Evolutionary conservation across 2,888 invertebrate genomes (phyloP).

Genomic region (Augiades crinisus): DNA sequence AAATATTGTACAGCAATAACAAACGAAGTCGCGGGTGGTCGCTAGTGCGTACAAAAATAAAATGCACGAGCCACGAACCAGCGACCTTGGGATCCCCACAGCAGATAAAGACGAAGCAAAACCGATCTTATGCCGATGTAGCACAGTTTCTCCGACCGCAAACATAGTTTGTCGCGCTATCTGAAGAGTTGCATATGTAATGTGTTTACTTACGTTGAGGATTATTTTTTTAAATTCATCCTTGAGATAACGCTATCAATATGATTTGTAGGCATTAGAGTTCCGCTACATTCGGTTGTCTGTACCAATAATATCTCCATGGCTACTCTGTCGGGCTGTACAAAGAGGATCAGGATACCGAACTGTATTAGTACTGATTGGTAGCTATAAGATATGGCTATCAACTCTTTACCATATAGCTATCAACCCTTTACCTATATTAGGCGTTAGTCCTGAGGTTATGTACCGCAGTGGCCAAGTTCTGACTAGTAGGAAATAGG

Average conservation of each 20-base stretch:
- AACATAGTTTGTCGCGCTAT: constrained; percentile 8
- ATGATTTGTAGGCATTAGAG: constrained; percentile 8
- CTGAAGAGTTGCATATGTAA: constrained; percentile 35
- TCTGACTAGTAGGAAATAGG: too few species aligned
- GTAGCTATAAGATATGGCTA: too few species aligned
- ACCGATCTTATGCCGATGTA: neutral
- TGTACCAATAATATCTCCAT: too few species aligned
- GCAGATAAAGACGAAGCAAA: neutral
- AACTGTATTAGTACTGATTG: too few species aligned
- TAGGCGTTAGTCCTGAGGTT: too few species aligned
- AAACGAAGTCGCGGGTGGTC: neutral
- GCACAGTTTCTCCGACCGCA: neutral
- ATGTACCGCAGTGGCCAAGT: too few species aligned
- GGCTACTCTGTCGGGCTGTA: too few species aligned
- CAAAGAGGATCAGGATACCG: too few species aligned
- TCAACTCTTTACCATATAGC: too few species aligned
- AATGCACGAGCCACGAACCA: constrained; percentile 7
- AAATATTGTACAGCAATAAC: too few species aligned
- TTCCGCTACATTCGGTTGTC: constrained; percentile 3
- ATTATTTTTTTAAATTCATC: constrained; percentile 49
- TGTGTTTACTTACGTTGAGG: constrained; percentile 49
- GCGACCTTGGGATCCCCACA: constrained; percentile 2
- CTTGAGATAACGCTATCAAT: constrained; percentile 53
- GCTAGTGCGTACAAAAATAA: constrained; percentile 9
- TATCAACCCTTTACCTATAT: too few species aligned